Evolutionary conservation across 1,140 invertebrate species (phyloP).

Genomic region (Odontomachus brunneus): DNA sequence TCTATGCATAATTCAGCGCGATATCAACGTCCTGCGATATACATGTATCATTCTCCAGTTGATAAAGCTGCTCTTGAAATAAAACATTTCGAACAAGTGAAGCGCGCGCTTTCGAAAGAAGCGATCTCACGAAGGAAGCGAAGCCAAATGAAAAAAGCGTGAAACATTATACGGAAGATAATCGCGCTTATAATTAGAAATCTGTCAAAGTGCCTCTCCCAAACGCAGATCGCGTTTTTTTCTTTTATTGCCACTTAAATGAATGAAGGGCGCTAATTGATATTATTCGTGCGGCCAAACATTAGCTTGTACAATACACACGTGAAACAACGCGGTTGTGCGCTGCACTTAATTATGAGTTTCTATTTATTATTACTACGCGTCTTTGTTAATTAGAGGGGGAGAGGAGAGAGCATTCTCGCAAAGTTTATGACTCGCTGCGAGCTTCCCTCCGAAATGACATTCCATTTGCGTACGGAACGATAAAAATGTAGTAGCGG

Average conservation of each 20-base stretch:
- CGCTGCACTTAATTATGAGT: too few relatives aligned
- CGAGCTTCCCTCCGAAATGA: neutral
- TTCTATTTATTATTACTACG: too few relatives aligned
- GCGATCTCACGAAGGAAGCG: conserved; percentile 27
- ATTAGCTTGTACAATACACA: too few relatives aligned
- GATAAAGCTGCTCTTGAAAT: conserved; percentile 48
- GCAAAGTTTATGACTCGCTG: too few relatives aligned
- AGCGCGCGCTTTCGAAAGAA: neutral
- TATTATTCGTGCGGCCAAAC: too few relatives aligned
- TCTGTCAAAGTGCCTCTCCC: neutral
- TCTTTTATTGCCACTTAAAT: too few relatives aligned
- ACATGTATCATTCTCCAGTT: conserved; percentile 56
- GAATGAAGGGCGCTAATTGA: too few relatives aligned
- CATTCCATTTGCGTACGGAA: neutral
- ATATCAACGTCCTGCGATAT: conserved; percentile 40
- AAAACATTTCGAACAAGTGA: conserved; percentile 16
- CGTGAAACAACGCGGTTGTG: too few relatives aligned
- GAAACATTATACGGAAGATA: neutral
- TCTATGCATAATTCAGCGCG: conserved; percentile 51
- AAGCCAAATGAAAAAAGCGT: neutral
- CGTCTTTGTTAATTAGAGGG: too few relatives aligned
- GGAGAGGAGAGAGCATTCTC: too few relatives aligned
- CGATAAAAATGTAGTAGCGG: conserved; percentile 18
- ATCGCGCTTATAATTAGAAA: neutral
- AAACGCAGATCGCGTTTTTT: too few relatives aligned